phyloP scores from a whole-genome alignment of 2,797 vertebrate species.

The Saxicola maurus region DNA sequence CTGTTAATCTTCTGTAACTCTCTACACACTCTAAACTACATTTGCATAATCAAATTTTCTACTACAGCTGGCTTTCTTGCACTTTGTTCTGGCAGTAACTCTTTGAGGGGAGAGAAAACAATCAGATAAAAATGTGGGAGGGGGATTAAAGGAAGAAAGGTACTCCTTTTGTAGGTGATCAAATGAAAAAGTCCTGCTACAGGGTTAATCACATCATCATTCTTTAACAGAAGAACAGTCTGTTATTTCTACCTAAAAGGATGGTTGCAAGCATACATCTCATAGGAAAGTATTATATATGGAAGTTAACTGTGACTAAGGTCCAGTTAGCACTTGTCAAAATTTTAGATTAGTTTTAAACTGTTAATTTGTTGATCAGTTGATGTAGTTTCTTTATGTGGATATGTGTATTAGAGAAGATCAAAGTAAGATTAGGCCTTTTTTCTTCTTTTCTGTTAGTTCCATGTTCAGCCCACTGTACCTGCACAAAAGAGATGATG shows the following conservation, averaged over 20 bases:
- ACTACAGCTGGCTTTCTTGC: not conserved
- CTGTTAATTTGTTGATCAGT: not conserved
- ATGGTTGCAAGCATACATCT: not conserved
- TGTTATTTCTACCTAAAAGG: not conserved
- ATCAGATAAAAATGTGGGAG: not conserved
- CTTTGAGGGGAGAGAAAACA: not conserved
- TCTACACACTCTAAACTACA: not conserved
- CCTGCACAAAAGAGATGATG: not conserved
- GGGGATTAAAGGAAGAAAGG: not conserved
- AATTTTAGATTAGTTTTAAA: not conserved
- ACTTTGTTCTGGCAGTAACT: not conserved
- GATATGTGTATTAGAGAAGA: not conserved
- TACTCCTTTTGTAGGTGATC: not conserved
- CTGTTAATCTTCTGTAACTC: conserved; percentile 10
- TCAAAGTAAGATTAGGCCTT: not conserved
- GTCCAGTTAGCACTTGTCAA: not conserved
- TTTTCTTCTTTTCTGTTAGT: not conserved
- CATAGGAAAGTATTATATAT: not conserved
- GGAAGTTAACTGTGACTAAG: not conserved
- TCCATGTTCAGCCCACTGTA: not conserved
- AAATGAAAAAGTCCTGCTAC: not conserved
- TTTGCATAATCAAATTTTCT: conserved; percentile 45
- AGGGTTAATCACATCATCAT: not conserved
- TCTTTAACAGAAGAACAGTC: not conserved
- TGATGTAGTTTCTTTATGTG: not conserved